These are phyloP conservation scores for Morus bassanus DNA, from an alignment of 2,797 vertebrate genomes.

Conservation along the genomic window DNA sequence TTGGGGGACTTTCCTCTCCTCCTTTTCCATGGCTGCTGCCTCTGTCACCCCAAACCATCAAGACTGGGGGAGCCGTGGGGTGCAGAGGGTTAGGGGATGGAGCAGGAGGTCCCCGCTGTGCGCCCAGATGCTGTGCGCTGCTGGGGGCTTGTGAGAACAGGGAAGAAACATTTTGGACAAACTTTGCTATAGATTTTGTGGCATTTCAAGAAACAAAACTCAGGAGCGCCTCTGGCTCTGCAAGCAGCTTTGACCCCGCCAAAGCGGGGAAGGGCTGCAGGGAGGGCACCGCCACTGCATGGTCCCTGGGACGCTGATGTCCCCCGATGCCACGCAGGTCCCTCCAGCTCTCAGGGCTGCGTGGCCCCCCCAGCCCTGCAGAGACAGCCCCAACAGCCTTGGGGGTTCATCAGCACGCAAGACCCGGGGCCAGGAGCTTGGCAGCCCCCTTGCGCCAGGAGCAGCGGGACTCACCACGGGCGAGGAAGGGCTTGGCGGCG, in stretches of 20 bases:
- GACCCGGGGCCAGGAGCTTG: fast-evolving
- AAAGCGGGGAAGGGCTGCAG: not conserved
- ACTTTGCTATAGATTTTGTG: fast-evolving
- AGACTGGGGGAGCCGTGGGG: not conserved
- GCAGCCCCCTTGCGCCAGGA: not conserved
- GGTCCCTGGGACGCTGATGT: fast-evolving
- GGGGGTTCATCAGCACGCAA: fast-evolving
- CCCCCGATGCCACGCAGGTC: not conserved
- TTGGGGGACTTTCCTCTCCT: not conserved
- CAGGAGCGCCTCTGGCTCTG: fast-evolving
- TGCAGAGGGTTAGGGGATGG: too few relatives aligned
- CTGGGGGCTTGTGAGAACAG: fast-evolving
- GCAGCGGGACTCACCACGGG: constrained; percentile 34
- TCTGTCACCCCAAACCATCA: not conserved
- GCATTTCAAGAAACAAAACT: not conserved
- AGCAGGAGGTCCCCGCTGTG: not conserved
- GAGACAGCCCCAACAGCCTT: not conserved
- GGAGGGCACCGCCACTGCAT: not conserved
- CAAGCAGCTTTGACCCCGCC: fast-evolving
- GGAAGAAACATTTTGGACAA: not conserved
- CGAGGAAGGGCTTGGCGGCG: constrained; percentile 7
- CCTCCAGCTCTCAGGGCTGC: fast-evolving
- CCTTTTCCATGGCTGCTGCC: not conserved
- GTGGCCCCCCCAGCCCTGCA: fast-evolving
- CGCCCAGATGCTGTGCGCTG: fast-evolving